Percentiles rank a stretch among this genome's conserved stretches.
Conservation (phyloP, 2,113 vertebrate genomes). For the Malurus elegans region DNA sequence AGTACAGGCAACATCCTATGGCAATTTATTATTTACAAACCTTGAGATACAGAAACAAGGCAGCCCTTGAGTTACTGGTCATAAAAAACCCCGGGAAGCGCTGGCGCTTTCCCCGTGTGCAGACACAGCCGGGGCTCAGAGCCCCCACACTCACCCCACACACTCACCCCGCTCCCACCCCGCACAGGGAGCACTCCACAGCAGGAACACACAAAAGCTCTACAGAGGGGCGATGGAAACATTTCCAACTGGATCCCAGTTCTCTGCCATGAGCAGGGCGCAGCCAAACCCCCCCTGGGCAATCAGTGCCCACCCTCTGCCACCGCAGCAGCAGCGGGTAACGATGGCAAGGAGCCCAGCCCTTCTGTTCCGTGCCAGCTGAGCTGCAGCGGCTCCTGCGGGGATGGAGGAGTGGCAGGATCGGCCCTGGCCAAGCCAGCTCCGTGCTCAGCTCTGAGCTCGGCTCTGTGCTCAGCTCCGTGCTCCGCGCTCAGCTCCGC, state of each 20-base stretch:
- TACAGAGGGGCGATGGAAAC: neutral
- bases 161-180: neutral
- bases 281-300: neutral
- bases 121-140: neutral
- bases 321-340: neutral
- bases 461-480: too few relatives aligned
- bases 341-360: neutral
- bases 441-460: neutral
- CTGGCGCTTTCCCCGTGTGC: slow-evolving; percentile 24
- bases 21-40: slow-evolving; percentile 82
- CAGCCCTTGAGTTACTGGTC: slow-evolving; percentile 87
- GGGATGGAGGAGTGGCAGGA: slow-evolving; percentile 18
- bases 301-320: neutral
- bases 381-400: neutral
- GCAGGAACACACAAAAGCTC: slow-evolving; percentile 15
- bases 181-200: slow-evolving; percentile 8
- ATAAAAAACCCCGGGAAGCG: slow-evolving; percentile 79
- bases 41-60: slow-evolving; percentile 78
- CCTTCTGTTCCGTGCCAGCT: neutral
- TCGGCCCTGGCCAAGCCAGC: neutral
- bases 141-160: neutral
- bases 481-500: neutral
- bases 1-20: slow-evolving; percentile 79
- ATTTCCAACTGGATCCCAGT: neutral
- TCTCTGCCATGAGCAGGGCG: neutral